Conservation (phyloP, 2,113 vertebrate genomes). For the Camarhynchus parvulus region DNA sequence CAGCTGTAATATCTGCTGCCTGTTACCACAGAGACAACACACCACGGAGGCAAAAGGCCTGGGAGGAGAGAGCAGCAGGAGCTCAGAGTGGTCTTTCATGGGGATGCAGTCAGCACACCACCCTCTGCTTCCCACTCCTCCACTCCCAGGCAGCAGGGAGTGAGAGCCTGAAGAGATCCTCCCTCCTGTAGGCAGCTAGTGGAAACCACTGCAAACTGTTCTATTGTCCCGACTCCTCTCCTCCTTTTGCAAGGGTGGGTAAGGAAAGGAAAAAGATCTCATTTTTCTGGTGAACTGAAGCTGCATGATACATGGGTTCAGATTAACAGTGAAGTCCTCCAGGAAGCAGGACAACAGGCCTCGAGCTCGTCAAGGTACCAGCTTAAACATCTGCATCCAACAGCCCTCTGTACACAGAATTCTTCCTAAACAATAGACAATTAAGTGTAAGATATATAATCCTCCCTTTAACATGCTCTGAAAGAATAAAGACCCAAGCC, state of each 20-base stretch:
- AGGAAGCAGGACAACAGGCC: not conserved
- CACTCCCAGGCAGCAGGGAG: not conserved
- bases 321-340: not conserved
- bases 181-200: not conserved
- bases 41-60: not conserved
- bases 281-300: not conserved
- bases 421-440: not conserved
- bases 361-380: not conserved
- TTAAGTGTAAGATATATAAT: not conserved
- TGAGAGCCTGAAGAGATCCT: not conserved
- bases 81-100: not conserved
- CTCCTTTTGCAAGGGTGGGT: not conserved
- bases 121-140: not conserved
- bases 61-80: slow-evolving; percentile 22
- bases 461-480: not conserved
- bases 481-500: not conserved
- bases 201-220: not conserved
- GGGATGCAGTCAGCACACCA: not conserved
- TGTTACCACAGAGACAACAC: not conserved
- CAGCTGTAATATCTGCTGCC: not conserved
- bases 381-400: not conserved
- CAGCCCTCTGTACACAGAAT: not conserved
- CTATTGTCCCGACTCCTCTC: not conserved
- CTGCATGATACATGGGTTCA: not conserved
- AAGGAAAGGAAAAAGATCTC: not conserved